Evolutionary conservation across 2,888 invertebrate genomes (phyloP).

Genomic region (Phania funesta): DNA sequence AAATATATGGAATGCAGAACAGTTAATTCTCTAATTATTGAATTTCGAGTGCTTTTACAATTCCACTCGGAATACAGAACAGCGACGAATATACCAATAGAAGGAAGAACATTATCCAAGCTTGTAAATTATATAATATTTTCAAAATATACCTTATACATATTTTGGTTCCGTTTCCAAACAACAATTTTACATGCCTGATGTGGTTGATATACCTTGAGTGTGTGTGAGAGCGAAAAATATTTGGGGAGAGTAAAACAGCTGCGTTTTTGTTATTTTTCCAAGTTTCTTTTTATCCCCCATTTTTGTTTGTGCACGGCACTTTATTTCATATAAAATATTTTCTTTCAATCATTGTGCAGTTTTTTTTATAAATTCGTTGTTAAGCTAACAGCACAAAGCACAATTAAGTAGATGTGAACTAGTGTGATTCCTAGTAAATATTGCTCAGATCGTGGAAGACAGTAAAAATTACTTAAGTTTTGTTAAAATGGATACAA

Average conservation of each 20-base stretch:
- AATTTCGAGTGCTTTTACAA: too few relatives aligned
- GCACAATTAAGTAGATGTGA: constrained; percentile 22
- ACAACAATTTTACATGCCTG: neutral
- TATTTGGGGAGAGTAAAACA: neutral
- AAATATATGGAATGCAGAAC: too few relatives aligned
- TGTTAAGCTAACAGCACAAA: constrained; percentile 10
- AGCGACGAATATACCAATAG: too few relatives aligned
- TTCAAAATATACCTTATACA: too few relatives aligned
- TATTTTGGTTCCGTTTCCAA: too few relatives aligned
- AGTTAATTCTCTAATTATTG: too few relatives aligned
- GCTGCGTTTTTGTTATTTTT: constrained; percentile 17
- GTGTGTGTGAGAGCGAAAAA: neutral
- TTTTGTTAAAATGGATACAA: neutral
- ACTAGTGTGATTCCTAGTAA: constrained; percentile 31
- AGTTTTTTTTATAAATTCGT: constrained; percentile 35
- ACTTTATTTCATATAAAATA: constrained; percentile 40
- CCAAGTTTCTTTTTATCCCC: constrained; percentile 1
- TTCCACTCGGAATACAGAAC: too few relatives aligned
- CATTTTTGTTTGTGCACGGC: constrained; percentile 61
- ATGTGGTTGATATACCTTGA: too few relatives aligned
- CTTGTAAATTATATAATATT: too few relatives aligned
- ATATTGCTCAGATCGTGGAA: constrained; percentile 14
- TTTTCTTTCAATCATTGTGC: neutral
- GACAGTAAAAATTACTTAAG: constrained; percentile 15
- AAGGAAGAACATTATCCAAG: too few relatives aligned